phyloP scores from a whole-genome alignment of 37 sponge, comb jelly and placozoan genomes.

The Amphimedon queenslandica region DNA sequence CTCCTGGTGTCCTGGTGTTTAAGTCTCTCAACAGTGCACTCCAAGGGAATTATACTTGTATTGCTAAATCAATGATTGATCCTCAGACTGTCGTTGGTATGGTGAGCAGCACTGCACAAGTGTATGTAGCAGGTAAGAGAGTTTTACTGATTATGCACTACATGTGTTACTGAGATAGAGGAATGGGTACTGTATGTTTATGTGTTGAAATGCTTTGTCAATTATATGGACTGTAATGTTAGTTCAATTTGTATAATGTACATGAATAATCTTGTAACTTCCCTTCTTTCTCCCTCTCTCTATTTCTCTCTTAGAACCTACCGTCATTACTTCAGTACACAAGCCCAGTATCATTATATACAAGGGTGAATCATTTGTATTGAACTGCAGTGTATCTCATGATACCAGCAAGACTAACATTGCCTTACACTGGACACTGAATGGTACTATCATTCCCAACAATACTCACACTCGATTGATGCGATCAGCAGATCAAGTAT shows the following conservation, averaged over 20 bases:
- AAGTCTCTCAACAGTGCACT: not conserved
- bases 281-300: too few species aligned
- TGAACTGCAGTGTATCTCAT: not conserved
- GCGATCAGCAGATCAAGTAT: too few species aligned
- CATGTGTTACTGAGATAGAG: not conserved
- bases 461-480: too few species aligned
- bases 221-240: too few species aligned
- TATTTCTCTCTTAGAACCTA: not conserved
- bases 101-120: not conserved
- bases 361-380: not conserved
- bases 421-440: not conserved
- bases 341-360: not conserved
- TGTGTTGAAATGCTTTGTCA: too few species aligned
- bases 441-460: not conserved
- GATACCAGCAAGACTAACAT: not conserved
- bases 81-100: not conserved
- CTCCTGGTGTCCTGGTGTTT: not conserved
- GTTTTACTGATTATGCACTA: not conserved
- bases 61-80: not conserved
- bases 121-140: not conserved
- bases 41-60: constrained; percentile 1
- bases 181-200: not conserved
- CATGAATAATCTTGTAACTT: too few species aligned
- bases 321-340: not conserved
- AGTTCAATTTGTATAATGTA: too few species aligned